Evolutionary conservation across 2,113 vertebrate genomes (phyloP).

Genomic region (Rhabdomys dilectus): DNA sequence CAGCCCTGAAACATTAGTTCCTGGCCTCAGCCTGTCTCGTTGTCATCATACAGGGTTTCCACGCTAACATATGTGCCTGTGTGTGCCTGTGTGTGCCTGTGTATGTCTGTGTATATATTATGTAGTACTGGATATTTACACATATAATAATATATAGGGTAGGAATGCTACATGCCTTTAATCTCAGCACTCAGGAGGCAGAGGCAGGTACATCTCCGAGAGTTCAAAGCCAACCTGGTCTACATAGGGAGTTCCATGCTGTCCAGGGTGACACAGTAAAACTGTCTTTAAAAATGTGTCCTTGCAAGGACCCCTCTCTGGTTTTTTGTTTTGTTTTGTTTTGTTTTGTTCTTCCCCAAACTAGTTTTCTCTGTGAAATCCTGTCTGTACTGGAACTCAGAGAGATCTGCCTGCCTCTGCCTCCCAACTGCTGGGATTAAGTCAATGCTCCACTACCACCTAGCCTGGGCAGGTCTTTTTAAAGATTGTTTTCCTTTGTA

Average conservation of each 20-base stretch:
- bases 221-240: neutral
- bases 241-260: neutral
- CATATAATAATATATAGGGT: neutral
- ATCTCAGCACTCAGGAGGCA: neutral
- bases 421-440: neutral
- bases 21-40: neutral
- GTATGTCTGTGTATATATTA: neutral
- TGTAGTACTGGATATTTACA: neutral
- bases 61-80: neutral
- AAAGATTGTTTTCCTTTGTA: conserved; percentile 40
- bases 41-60: neutral
- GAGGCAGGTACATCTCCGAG: neutral
- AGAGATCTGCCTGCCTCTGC: neutral
- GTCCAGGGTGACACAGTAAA: neutral
- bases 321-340: too few relatives aligned
- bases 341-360: neutral
- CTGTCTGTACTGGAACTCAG: neutral
- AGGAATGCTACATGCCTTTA: neutral
- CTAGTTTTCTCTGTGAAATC: neutral
- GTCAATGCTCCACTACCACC: neutral
- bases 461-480: neutral
- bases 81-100: neutral
- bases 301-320: neutral
- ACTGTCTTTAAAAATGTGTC: neutral
- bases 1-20: neutral